Evolutionary conservation across 1,140 invertebrate genomes (phyloP).

Genomic region (Drosophila orosa): DNA sequence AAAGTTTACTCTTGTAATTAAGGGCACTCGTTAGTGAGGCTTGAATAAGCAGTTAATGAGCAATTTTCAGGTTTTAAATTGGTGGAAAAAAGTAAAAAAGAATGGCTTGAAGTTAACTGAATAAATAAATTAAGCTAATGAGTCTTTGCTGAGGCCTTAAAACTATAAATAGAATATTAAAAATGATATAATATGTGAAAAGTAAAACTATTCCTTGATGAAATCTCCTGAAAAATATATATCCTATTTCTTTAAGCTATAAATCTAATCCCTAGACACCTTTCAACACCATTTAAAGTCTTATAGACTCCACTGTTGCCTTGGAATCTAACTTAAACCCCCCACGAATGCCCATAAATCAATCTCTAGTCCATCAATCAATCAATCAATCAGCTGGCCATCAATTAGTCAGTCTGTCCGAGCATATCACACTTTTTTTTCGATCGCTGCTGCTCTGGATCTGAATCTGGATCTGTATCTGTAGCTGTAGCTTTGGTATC

Average conservation of each 20-base stretch:
- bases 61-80: neutral
- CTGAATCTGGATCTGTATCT: neutral
- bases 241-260: neutral
- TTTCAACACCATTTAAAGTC: neutral
- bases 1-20: neutral
- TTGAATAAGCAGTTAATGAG: conserved; percentile 22
- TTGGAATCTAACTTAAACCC: conserved; percentile 1
- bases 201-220: neutral
- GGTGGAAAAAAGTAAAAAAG: neutral
- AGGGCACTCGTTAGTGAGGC: conserved; percentile 28
- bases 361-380: conserved; percentile 42
- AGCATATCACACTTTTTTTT: conserved; percentile 30
- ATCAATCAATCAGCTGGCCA: conserved; percentile 48
- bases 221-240: neutral
- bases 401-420: conserved; percentile 43
- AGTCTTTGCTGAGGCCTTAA: neutral
- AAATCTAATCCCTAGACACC: neutral
- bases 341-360: conserved; percentile 32
- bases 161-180: neutral
- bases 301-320: neutral
- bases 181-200: neutral
- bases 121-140: no score
- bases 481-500: neutral
- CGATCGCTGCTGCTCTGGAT: conserved; percentile 13
- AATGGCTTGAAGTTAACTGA: neutral